Evolutionary conservation across 2,113 vertebrate genomes (phyloP), one percentile per base, ranked within the genome.

Genomic region (Triplophysa rosa): DNA sequence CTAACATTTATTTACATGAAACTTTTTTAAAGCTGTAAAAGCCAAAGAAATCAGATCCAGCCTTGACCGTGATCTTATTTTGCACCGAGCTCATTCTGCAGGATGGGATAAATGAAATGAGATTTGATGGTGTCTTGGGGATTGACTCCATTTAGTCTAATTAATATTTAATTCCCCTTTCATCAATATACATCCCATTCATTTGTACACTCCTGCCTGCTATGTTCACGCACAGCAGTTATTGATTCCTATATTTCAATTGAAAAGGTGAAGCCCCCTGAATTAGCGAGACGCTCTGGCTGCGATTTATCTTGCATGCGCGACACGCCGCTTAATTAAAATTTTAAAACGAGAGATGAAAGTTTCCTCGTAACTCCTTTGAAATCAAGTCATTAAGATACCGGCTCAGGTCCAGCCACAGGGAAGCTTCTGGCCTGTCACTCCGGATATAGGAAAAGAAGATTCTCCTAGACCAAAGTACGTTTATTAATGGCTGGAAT

Each of bases 221-320:
- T 54, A 83, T 33, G 67, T 82, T 74, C 29, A 71, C 75, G 83
- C 70, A 79, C 78, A 42, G 77, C 21, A 40, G 68, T 12, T 80
- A 90, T 91, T 78, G 87, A 89, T 90, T 87, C 84, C 85, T 81
- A 87, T 85, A 86, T 87, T 91, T 85, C 83, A 81, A 70, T 78
- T 82, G 83, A 74, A 88, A 91, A 91, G 89, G 88, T 87, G 88
- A 90, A 80, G 78, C 85, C 84, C 80, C 78, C 80, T 86, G 79
- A 89, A 89, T 88, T 83, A 89, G 81, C 62, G 8, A 29, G 52
- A 72, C 61, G 56, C 70, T 87, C 56, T 26, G 65, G 56, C 49
- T 52, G 24, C 61, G 0, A 67, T 78, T 88, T 72, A 21, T 74
- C 79, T 83, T 40, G 24, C 49, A 33, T 17, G 47, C 13, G 21